These are phyloP conservation scores for Butastur rufipennis DNA, from an alignment of 2,113 vertebrate species.

Conservation along the genomic window DNA sequence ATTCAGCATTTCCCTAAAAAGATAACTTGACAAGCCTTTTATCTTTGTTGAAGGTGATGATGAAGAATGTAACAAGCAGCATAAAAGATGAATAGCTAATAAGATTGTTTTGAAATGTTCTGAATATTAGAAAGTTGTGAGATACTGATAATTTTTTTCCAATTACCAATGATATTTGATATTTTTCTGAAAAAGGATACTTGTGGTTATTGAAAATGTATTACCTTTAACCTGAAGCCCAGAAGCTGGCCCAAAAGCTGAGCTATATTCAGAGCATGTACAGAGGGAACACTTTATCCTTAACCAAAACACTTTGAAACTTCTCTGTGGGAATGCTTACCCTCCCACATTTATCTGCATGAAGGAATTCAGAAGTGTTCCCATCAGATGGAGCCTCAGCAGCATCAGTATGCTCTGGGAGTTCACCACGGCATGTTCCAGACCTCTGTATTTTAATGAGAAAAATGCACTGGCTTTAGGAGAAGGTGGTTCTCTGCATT, in stretches of 20 bases:
- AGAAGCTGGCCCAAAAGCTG: neutral
- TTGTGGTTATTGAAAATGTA: neutral
- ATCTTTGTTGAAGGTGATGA: neutral
- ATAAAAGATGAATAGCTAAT: neutral
- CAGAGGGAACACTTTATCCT: neutral
- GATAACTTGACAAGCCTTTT: neutral
- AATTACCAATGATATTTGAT: neutral
- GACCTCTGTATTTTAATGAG: neutral
- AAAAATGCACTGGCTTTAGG: neutral
- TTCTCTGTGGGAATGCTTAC: accelerated
- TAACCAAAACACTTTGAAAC: neutral
- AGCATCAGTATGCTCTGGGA: neutral
- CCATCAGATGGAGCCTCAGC: accelerated
- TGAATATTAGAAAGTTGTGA: neutral
- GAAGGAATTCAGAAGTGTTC: neutral
- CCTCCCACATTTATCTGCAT: neutral
- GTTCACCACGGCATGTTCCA: accelerated
- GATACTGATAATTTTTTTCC: neutral
- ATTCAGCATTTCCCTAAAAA: neutral
- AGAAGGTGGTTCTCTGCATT: neutral
- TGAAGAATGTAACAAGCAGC: neutral
- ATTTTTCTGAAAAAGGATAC: neutral
- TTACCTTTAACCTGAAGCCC: neutral
- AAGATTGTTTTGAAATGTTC: neutral
- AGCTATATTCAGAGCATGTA: neutral